These are phyloP conservation scores for Homalodisca vitripennis DNA, from an alignment of 1,140 invertebrate species.

Conservation along the genomic window DNA sequence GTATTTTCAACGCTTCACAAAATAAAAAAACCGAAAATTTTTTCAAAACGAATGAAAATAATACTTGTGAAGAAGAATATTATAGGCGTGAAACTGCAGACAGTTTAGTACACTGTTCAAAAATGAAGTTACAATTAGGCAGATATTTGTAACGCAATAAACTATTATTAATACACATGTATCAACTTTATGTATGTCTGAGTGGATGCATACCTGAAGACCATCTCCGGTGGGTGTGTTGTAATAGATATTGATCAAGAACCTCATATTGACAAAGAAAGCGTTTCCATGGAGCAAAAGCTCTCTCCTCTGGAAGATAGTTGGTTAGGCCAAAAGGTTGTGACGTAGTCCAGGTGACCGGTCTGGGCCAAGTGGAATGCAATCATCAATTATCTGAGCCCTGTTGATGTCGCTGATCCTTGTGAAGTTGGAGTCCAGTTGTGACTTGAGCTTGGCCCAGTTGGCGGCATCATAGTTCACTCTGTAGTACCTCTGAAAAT, in stretches of 20 bases:
- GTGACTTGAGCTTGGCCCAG: conserved; percentile 53
- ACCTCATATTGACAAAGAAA: not conserved
- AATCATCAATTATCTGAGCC: conserved; percentile 62
- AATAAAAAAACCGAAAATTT: no score
- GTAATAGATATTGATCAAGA: not conserved
- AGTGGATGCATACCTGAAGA: not conserved
- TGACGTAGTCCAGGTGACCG: conserved; percentile 48
- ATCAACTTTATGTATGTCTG: no score
- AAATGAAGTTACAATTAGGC: no score
- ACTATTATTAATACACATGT: no score
- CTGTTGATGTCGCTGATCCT: conserved; percentile 52
- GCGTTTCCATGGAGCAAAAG: not conserved
- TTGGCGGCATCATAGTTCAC: conserved; percentile 57
- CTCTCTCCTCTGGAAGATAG: not conserved
- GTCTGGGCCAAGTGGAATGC: conserved; percentile 55
- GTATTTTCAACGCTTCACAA: no score
- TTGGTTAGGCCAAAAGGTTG: conserved; percentile 51
- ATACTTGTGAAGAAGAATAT: no score
- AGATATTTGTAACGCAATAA: no score
- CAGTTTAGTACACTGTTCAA: no score
- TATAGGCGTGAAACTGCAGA: no score
- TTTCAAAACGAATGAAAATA: no score
- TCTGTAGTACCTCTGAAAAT: conserved; percentile 53
- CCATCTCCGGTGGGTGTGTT: not conserved
- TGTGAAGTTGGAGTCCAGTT: conserved; percentile 17